Evolutionary conservation across 2,888 invertebrate genomes (phyloP).

Genomic region (Papilio protenor): DNA sequence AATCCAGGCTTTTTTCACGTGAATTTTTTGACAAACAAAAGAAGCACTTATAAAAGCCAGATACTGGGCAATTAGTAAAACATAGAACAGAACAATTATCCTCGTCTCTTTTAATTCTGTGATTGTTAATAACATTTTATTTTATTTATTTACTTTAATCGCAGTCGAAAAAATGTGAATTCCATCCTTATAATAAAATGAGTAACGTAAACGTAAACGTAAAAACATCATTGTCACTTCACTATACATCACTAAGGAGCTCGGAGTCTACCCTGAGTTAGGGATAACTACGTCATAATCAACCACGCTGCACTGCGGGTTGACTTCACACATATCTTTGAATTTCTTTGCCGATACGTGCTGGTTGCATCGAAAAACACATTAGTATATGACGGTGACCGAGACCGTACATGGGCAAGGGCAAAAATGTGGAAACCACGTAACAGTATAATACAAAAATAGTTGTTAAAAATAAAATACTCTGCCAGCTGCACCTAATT

Average conservation of each 20-base stretch:
- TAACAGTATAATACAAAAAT: background rate
- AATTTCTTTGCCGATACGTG: no score
- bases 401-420: no score
- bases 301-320: no score
- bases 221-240: background rate
- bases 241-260: no score
- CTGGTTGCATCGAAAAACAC: no score
- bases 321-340: no score
- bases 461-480: background rate
- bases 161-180: background rate
- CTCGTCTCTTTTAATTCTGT: background rate
- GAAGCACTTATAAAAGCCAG: constrained; percentile 4
- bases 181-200: background rate
- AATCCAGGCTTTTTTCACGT: background rate
- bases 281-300: no score
- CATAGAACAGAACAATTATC: constrained; percentile 2
- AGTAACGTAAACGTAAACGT: background rate
- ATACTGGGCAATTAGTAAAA: constrained; percentile 10
- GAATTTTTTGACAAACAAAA: constrained; percentile 4
- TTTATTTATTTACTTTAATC: background rate
- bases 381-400: no score
- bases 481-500: background rate
- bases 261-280: no score
- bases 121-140: background rate
- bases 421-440: background rate